Base-by-base conservation (phyloP, 1,140 invertebrate genomes). In the Hermetia illucens region DNA sequence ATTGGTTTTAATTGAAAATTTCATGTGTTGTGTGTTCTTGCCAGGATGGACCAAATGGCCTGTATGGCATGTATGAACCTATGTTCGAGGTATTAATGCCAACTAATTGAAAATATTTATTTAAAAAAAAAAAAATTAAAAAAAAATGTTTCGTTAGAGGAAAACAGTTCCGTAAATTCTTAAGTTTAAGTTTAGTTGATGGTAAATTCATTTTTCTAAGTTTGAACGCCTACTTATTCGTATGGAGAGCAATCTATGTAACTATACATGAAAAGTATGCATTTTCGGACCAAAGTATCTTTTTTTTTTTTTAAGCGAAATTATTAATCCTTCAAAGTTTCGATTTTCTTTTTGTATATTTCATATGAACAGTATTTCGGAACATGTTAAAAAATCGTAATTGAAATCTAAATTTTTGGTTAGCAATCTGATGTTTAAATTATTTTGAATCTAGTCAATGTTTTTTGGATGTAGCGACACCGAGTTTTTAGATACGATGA, bases 61-160 rank as follows among this genome's bases (percentile, higher is more conserved):
- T 32, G 6, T 32, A 32, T 32, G 31, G 31, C 31, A 32, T 32
- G 9, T 32, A 32, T 32, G 31, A 32, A 16, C 31, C 31, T 12
- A 12, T 32, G 6, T 32, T 32, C 16, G 31, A 32, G 31, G 31
- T 32, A 32, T 32, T 12, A 32, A 32, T 32, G 16, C 31, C 31
- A 32, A 8, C 24, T n/a, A 9, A 27, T 27, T 27, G 24, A 9
- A 27, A 8, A 9, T 27, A 27, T 27, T 27, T 27, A 27, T 27
- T 27, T 8, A 27, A 27, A 27, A 9, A 9, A 27, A 9, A 13
- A 9, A 9, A 8, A 27, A 27, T 27, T 27, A 27, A 27, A 27
- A 27, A 27, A 27, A 9, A 13, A 27, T 27, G 24, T 27, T 27
- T 27, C 24, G 13, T n/a, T 13, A 27, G 24, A 27, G 13, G 13